phyloP scores from a whole-genome alignment of 2,888 invertebrate species.

The Syrphus vitripennis region DNA sequence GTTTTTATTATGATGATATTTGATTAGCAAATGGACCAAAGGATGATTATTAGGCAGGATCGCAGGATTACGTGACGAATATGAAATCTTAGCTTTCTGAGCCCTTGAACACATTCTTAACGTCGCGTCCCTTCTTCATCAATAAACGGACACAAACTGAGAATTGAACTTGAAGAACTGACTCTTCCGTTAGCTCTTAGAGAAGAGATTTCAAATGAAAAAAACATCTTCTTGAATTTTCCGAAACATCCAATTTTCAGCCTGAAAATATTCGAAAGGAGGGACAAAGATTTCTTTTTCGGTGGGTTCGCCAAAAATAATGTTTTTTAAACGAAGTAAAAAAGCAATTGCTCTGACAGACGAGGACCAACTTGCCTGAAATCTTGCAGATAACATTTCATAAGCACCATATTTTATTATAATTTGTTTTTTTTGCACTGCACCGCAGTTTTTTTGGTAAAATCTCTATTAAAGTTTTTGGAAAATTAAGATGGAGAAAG shows the following conservation, averaged over 20 bases:
- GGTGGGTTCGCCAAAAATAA: background rate
- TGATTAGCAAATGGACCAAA: background rate
- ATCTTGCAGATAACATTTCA: background rate
- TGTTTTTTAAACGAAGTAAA: background rate
- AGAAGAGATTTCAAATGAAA: background rate
- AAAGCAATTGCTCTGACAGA: background rate
- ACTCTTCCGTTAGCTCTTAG: background rate
- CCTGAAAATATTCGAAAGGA: background rate
- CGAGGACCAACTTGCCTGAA: background rate
- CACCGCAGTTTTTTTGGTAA: too few species aligned
- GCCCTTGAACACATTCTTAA: background rate
- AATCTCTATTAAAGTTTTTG: too few species aligned
- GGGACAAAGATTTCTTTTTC: background rate
- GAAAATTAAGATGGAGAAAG: too few species aligned
- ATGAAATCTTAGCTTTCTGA: too few species aligned
- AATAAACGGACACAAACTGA: background rate
- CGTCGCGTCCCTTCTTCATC: background rate
- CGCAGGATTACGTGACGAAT: too few species aligned
- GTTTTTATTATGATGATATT: background rate
- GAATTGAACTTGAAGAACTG: background rate
- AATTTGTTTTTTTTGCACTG: too few species aligned
- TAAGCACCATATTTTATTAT: too few species aligned
- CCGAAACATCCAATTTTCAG: too few species aligned
- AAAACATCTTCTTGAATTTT: background rate
- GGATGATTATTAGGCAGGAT: background rate